Evolutionary conservation across 2,797 vertebrate genomes (phyloP), one percentile per base, ranked within the genome.

Genomic region (Selene dorsalis): DNA sequence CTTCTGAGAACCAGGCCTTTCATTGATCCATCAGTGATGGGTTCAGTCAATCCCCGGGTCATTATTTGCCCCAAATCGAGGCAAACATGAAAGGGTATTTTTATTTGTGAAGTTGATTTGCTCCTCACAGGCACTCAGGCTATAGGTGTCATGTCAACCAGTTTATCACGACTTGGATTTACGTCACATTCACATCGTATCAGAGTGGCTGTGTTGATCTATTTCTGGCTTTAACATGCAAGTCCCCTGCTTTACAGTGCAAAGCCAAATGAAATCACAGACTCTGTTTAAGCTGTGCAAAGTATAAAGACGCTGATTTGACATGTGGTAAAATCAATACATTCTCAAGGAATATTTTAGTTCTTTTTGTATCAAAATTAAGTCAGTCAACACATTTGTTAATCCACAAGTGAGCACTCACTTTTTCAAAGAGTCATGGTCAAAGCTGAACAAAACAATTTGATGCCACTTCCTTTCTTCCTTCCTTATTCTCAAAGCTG

Each of bases 21-120:
- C 22, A 57, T 39, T 69, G 32, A 73, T 39, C 43, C 35, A 43
- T 45, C 32, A 39, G 72, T 35, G 17, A 6, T 17, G 59, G 16
- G 50, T 20, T 61, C 20, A 67, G 45, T 77, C 12, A 58, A 45
- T 77, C 10, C 6, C 45, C 28, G 39, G 12, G 20, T 56, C 43
- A 56, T 30, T 43, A 38, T 58, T 41, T 58, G 17, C n/a, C 16
- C 39, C 6, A 22, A 14, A 18, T 10, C 24, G 4, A 55, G 26
- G 13, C 13, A 26, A 53, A 53, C 35, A 14, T 75, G 18, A 30
- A 68, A 61, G 26, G 61, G 9, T 26, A 57, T 26, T 62, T 64
- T 65, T 28, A 41, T 43, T 24, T 11, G 18, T 53, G 26, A 52
- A 38, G n/a, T n/a, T 30, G 13, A 26, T 66, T 35, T 58, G 10